Conservation (phyloP, 2,888 invertebrate species). For the Folsomia manolachei region DNA sequence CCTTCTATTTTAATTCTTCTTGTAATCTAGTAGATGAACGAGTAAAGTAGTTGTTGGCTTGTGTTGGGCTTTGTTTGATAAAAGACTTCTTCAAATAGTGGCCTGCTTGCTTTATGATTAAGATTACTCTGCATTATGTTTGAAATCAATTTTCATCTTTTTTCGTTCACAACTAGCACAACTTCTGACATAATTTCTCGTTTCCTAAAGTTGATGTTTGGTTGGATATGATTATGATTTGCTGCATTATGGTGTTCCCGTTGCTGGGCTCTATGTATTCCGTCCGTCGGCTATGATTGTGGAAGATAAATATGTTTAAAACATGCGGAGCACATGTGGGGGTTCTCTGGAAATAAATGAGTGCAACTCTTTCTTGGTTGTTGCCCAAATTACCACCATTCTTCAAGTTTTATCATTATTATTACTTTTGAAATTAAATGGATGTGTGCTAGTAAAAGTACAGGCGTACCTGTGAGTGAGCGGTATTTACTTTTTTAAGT, state of each 20-base stretch:
- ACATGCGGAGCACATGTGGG: slow-evolving; percentile 14
- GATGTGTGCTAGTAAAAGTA: not conserved
- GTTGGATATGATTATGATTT: no score
- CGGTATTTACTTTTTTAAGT: slow-evolving; percentile 8
- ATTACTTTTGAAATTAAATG: not conserved
- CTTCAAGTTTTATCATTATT: not conserved
- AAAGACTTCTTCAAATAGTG: not conserved
- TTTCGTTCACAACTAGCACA: not conserved
- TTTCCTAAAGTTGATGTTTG: not conserved
- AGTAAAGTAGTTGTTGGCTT: not conserved
- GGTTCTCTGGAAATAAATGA: slow-evolving; percentile 20
- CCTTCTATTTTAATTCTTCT: not conserved
- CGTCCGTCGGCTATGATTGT: not conserved
- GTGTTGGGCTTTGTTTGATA: no score
- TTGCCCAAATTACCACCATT: not conserved
- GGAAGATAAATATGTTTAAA: not conserved
- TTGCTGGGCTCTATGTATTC: no score
- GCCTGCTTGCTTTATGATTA: no score
- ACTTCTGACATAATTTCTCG: not conserved
- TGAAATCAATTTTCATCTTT: slow-evolving; percentile 1
- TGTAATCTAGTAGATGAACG: not conserved
- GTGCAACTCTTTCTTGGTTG: not conserved
- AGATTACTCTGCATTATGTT: no score
- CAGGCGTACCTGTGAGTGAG: not conserved
- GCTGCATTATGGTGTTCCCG: no score